phyloP scores from a whole-genome alignment of 2,888 invertebrate genomes.

The Priocnemis perturbator region DNA sequence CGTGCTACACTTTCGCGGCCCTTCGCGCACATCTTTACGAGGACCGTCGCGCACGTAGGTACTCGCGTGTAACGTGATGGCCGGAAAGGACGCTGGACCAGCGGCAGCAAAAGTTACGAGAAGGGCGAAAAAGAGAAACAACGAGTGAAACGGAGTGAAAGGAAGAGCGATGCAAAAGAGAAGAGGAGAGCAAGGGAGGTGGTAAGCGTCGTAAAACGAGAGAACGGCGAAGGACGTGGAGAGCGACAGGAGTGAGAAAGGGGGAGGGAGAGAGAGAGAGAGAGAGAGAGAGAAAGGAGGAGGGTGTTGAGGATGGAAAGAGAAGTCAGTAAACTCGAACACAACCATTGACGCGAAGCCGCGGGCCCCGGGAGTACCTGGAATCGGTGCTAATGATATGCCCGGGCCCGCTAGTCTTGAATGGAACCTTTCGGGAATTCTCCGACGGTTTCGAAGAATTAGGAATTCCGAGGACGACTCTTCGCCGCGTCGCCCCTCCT shows the following conservation, averaged over 20 bases:
- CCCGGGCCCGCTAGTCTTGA: conserved; percentile 66
- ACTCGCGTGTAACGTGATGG: too few relatives aligned
- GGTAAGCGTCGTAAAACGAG: conserved; percentile 3
- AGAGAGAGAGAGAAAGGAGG: conserved; percentile 21
- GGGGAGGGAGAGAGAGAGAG: neutral
- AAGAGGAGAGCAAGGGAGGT: conserved; percentile 7
- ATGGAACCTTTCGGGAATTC: conserved; percentile 75
- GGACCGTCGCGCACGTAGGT: neutral
- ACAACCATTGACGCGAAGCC: conserved; percentile 67
- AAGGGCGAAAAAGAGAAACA: conserved; percentile 3
- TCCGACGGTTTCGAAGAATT: conserved; percentile 75
- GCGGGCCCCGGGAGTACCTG: conserved; percentile 63
- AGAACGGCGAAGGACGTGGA: conserved; percentile 3
- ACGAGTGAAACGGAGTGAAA: conserved; percentile 15
- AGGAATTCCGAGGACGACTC: conserved; percentile 72
- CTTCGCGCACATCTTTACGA: neutral
- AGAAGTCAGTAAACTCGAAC: conserved; percentile 58
- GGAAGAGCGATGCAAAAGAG: conserved; percentile 14
- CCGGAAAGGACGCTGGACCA: too few relatives aligned
- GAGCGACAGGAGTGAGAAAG: too few relatives aligned
- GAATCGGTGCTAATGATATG: conserved; percentile 74
- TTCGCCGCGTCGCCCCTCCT: conserved; percentile 37
- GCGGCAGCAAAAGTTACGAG: too few relatives aligned
- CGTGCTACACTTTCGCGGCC: conserved; percentile 43
- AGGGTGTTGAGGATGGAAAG: conserved; percentile 8